Percentiles rank a stretch among this genome's conserved stretches.
These are phyloP conservation scores for Natator depressus DNA, from an alignment of 2,113 vertebrate species.

Conservation along the genomic window DNA sequence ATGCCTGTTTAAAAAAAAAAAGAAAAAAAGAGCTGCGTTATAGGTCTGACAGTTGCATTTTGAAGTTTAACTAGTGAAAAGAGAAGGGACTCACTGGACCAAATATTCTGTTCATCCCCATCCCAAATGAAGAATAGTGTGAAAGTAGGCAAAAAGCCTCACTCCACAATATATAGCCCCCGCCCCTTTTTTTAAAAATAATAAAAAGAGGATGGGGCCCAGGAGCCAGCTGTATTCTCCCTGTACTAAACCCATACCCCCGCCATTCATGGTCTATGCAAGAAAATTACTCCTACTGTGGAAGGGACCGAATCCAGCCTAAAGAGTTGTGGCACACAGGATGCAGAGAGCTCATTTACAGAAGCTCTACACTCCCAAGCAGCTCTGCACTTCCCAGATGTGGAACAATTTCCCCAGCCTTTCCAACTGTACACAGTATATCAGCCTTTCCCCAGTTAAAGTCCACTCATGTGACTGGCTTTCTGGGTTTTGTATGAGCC, in stretches of 20 bases:
- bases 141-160: not conserved
- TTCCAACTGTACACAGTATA: not conserved
- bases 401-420: not conserved
- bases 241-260: not conserved
- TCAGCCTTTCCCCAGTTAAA: not conserved
- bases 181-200: not conserved
- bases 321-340: not conserved
- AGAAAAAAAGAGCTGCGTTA: not conserved
- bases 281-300: not conserved
- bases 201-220: not conserved
- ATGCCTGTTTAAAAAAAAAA: not conserved
- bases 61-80: not conserved
- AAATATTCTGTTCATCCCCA: not conserved
- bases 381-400: not conserved
- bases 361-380: not conserved
- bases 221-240: not conserved
- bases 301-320: not conserved
- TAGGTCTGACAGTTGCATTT: not conserved
- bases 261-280: fast-evolving
- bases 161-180: not conserved
- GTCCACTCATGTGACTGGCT: not conserved
- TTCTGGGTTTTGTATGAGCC: not conserved
- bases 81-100: not conserved
- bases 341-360: not conserved
- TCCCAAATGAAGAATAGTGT: not conserved